Conservation (phyloP, 2,113 vertebrate genomes). For the Centropristis striata region DNA sequence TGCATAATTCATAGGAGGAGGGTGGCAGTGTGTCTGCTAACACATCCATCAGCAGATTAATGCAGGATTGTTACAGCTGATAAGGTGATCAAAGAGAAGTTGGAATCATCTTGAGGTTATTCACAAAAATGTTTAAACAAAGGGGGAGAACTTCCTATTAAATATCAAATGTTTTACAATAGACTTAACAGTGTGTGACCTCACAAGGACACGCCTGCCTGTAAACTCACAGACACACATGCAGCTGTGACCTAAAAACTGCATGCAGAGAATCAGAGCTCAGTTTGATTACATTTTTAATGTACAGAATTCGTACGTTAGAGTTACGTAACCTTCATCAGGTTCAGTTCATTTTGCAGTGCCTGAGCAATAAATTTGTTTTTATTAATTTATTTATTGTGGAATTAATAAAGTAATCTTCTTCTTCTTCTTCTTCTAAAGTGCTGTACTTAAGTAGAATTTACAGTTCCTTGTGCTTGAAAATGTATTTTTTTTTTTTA, state of each 20-base stretch:
- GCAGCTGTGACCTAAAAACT: conserved; percentile 25
- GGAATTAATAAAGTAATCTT: no score
- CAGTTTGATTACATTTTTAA: conserved; percentile 5
- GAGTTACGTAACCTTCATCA: no score
- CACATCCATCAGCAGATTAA: neutral
- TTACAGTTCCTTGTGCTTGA: no score
- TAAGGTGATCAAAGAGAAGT: neutral
- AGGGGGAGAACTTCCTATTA: no score
- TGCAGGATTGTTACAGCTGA: neutral
- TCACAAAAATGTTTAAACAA: neutral
- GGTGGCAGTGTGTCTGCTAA: neutral
- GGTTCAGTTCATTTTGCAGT: neutral
- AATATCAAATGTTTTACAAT: conserved; percentile 12
- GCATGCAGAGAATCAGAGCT: neutral
- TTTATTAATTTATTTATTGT: no score
- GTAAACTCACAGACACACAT: neutral
- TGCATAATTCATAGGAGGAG: neutral
- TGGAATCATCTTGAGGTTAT: neutral
- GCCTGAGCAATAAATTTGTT: neutral
- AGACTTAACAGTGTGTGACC: neutral
- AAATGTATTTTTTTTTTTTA: no score
- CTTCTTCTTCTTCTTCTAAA: no score
- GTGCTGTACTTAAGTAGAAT: neutral
- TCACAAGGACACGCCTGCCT: conserved; percentile 18
- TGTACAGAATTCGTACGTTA: no score